These are phyloP conservation scores for Metopolophium dirhodum DNA, from an alignment of 1,140 invertebrate species.

Conservation along the genomic window DNA sequence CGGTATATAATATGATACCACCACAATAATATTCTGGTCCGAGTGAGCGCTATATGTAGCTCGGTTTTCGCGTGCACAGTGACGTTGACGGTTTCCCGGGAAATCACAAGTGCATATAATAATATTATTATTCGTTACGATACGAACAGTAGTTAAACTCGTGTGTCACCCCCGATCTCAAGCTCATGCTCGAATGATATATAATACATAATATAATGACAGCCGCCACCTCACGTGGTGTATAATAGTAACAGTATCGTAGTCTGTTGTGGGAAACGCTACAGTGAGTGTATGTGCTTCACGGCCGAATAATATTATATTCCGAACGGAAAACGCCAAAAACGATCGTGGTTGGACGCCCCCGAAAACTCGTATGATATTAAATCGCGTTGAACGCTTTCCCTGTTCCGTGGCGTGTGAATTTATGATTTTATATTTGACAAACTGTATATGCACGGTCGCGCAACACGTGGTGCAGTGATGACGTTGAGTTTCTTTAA, in stretches of 20 bases:
- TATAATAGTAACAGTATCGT: background rate
- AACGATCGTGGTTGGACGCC: background rate
- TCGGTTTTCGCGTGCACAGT: background rate
- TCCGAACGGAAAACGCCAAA: background rate
- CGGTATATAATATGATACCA: background rate
- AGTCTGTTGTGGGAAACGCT: background rate
- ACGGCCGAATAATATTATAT: background rate
- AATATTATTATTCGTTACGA: background rate
- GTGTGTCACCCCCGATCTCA: background rate
- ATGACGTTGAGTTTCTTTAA: background rate
- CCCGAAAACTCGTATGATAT: background rate
- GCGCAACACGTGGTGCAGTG: background rate
- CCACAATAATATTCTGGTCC: background rate
- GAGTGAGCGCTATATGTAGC: background rate
- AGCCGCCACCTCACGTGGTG: background rate
- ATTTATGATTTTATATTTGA: slow-evolving; percentile 8
- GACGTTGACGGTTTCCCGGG: background rate
- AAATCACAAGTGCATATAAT: background rate
- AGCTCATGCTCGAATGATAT: background rate
- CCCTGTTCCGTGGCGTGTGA: background rate
- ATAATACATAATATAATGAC: background rate
- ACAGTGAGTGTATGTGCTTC: background rate
- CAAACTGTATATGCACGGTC: background rate
- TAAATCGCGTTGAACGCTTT: background rate
- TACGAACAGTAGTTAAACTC: background rate